These are phyloP conservation scores for Aphyosemion australe DNA, from an alignment of 2,113 vertebrate genomes.

Conservation along the genomic window DNA sequence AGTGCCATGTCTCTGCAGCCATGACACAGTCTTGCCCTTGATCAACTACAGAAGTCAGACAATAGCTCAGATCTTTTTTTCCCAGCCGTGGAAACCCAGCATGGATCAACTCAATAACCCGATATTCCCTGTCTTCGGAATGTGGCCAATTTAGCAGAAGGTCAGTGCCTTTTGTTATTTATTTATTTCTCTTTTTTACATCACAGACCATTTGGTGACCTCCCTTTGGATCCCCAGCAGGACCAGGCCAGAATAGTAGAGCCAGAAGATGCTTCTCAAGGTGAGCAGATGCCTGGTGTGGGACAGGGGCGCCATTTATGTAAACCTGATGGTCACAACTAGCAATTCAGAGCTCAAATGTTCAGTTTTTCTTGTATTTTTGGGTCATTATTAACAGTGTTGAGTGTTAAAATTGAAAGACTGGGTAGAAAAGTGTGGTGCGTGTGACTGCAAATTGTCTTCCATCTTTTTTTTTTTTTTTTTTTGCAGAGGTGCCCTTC, in stretches of 20 bases:
- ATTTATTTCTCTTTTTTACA: conserved; percentile 59
- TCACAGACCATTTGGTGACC: conserved; percentile 82
- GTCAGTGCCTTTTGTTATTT: conserved; percentile 72
- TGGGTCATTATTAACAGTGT: conserved; percentile 52
- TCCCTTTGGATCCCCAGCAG: conserved; percentile 75
- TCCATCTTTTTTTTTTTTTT: conserved; percentile 47
- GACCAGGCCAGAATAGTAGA: conserved; percentile 58
- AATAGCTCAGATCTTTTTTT: conserved; percentile 76
- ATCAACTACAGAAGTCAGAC: conserved; percentile 76
- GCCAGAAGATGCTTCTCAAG: conserved; percentile 71
- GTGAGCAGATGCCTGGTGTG: conserved; percentile 75
- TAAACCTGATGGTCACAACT: conserved; percentile 51
- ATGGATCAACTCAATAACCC: conserved; percentile 84
- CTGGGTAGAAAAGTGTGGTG: conserved; percentile 17
- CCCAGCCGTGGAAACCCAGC: conserved; percentile 77
- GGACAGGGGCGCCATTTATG: conserved; percentile 68
- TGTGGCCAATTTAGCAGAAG: conserved; percentile 81
- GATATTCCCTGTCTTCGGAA: conserved; percentile 80
- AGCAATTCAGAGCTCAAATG: conserved; percentile 32
- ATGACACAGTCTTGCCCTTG: conserved; percentile 74
- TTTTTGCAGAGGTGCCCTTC: conserved; percentile 45
- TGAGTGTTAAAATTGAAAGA: conserved; percentile 56
- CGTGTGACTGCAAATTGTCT: conserved; percentile 52
- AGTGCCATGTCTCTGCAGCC: conserved; percentile 60
- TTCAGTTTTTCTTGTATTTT: conserved; percentile 39